Percentiles rank a stretch among this genome's conserved stretches.
phyloP scores from a whole-genome alignment of 2,888 invertebrate genomes.

The Tetranychus truncatus region DNA sequence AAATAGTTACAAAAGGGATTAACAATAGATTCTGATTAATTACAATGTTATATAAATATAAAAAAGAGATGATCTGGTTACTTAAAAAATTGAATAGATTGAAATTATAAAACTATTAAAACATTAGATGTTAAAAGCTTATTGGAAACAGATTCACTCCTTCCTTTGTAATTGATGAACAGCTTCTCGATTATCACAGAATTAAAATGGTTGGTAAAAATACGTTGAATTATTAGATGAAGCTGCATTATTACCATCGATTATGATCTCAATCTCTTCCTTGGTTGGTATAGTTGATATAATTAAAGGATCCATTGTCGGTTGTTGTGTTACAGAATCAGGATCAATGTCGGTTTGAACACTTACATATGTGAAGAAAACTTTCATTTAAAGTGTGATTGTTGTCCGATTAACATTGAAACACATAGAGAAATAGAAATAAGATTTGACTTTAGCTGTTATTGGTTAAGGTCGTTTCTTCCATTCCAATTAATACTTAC shows the following conservation, averaged over 20 bases:
- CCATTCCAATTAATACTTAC: neutral
- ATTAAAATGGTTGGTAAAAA: neutral
- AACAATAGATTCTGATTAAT: too few species aligned
- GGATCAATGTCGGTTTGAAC: neutral
- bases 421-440: neutral
- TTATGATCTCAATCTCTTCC: neutral
- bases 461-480: too few species aligned
- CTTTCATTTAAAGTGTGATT: neutral
- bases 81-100: too few species aligned
- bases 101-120: too few species aligned
- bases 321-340: too few species aligned
- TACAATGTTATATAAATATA: too few species aligned
- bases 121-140: too few species aligned
- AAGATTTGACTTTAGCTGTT: neutral
- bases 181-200: neutral
- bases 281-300: neutral
- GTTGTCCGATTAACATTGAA: neutral
- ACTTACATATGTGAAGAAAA: neutral
- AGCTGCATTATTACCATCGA: neutral
- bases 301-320: neutral
- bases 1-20: too few species aligned
- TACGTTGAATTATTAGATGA: neutral
- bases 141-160: too few species aligned
- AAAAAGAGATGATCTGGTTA: too few species aligned
- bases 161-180: neutral